Base-by-base conservation (phyloP, 2,797 vertebrate genomes). In the Danio jaintianensis region DNA sequence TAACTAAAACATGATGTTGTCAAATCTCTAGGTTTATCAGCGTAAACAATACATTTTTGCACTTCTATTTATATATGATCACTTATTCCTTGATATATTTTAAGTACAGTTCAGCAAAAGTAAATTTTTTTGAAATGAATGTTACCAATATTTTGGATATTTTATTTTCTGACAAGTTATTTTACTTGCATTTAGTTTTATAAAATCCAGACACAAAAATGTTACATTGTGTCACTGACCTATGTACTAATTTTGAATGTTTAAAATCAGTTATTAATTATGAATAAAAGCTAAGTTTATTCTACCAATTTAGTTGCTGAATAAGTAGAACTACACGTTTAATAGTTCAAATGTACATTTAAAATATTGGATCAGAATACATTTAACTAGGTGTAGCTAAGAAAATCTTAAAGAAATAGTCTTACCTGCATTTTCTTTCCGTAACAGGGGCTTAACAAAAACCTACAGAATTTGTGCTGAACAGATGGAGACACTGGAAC, bases 381-480 rank as follows among this genome's bases (percentile, higher is more conserved):
- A 40, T 70, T 18, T 40, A 53, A 70, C 13, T 6, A 3, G 0
- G 9, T 40, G 10, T 15, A 11, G 38, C 29, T 40, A n/a, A 53
- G 4, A 40, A 53, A 61, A 61, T 61, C 6, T 59, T 59, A 43
- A 16, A 63, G 40, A 3, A 74, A 45, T n/a, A 29, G 8, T 47
- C 75, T 48, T 50, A 78, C 64, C 64, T 69, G 64, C 75, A 78
- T 78, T 22, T 59, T 67, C 16, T 52, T 38, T 47, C 43, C 11
- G 15, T 16, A 55, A 36, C n/a, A 22, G 47, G 75, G 11, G 9
- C 15, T 67, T 29, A 4, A 4, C 42, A 53, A 8, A 29, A 66
- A 22, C 6, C 5, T 18, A 2, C 53, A 5, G 12, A 13, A 9
- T 16, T 48, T 68, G 20, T 68, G 75, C 5, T 40, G 6, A 48